Conservation (phyloP, 2,797 vertebrate genomes). For the Urosaurus nigricauda region DNA sequence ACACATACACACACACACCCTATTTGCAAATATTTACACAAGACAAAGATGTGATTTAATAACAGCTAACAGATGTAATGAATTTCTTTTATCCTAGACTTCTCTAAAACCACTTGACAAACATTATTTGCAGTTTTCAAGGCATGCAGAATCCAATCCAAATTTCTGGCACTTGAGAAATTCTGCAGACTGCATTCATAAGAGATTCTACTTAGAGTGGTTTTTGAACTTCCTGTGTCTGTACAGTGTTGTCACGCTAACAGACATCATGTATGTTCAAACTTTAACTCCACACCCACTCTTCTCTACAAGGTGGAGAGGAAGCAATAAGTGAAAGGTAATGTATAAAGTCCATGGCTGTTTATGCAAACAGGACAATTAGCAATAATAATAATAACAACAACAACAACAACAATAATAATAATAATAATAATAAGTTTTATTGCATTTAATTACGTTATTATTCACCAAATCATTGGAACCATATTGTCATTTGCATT, state of each 20-base stretch:
- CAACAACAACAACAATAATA: no score
- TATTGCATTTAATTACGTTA: no score
- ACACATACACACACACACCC: not conserved
- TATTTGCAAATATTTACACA: slow-evolving; percentile 32
- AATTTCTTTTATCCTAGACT: not conserved
- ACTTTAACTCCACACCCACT: not conserved
- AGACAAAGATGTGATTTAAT: slow-evolving; percentile 32
- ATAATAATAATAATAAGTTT: no score
- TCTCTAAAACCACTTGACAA: slow-evolving; percentile 8
- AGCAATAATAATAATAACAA: no score
- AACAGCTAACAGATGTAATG: not conserved
- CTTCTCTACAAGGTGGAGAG: not conserved
- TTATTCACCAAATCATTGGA: not conserved
- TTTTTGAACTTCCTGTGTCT: not conserved
- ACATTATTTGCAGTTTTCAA: slow-evolving; percentile 30
- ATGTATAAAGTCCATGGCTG: not conserved
- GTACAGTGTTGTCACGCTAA: not conserved
- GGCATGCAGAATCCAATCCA: slow-evolving; percentile 40
- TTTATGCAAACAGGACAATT: not conserved
- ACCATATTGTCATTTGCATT: not conserved
- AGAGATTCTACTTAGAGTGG: not conserved
- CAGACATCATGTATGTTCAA: not conserved
- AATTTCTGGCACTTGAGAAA: slow-evolving; percentile 49
- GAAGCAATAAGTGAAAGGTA: not conserved
- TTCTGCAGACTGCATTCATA: slow-evolving; percentile 34